Evolutionary conservation across 1,140 invertebrate genomes (phyloP).

Genomic region (Leucophenga varia): DNA sequence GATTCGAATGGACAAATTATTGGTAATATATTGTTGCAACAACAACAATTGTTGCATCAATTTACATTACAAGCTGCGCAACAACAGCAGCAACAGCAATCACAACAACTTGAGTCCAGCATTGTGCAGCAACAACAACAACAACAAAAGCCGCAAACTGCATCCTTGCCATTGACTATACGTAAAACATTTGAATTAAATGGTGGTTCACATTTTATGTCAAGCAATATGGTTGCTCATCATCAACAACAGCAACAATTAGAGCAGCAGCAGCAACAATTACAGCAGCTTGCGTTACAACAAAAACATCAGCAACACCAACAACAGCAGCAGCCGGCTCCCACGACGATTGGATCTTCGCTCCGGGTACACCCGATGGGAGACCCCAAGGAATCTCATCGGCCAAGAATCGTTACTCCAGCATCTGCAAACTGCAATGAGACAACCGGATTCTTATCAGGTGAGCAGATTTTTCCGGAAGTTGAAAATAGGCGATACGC

Average conservation of each 20-base stretch:
- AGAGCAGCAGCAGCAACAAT: constrained; percentile 22
- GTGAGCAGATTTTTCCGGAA: too few species aligned
- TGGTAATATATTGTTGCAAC: constrained; percentile 52
- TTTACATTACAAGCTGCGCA: constrained; percentile 29
- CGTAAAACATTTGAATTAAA: constrained; percentile 32
- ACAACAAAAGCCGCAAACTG: constrained; percentile 16
- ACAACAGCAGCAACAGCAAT: constrained; percentile 26
- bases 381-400: neutral
- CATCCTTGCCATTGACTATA: constrained; percentile 26
- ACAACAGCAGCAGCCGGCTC: constrained; percentile 13
- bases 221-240: constrained; percentile 30
- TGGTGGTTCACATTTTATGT: constrained; percentile 35
- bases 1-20: constrained; percentile 53
- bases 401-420: too few species aligned
- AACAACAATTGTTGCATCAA: constrained; percentile 32
- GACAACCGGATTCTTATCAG: too few species aligned
- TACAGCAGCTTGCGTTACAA: constrained; percentile 6
- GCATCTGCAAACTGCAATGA: too few species aligned
- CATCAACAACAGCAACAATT: constrained; percentile 24
- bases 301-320: constrained; percentile 3
- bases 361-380: too few species aligned
- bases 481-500: too few species aligned
- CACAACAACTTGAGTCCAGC: constrained; percentile 24
- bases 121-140: constrained; percentile 29
- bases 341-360: too few species aligned